Conservation (phyloP, 2,888 invertebrate genomes). For the Globia sparganii region DNA sequence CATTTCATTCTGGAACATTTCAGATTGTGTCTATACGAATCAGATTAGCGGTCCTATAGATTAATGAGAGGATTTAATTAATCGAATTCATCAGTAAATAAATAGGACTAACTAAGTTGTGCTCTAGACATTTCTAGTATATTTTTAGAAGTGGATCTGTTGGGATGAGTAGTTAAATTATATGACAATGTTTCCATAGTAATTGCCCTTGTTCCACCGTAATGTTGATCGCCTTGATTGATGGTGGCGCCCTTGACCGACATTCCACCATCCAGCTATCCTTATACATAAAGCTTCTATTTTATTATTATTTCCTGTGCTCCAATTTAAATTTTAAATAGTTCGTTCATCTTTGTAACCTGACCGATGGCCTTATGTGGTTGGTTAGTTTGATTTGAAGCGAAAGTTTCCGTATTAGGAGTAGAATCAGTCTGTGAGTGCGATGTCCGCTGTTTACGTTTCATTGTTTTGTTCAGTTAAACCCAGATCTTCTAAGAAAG, state of each 20-base stretch:
- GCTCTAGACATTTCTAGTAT: neutral
- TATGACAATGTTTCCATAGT: slow-evolving; percentile 52
- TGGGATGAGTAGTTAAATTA: slow-evolving; percentile 50
- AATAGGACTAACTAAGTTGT: too few relatives aligned
- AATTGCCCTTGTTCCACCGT: slow-evolving; percentile 57
- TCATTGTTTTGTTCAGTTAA: slow-evolving; percentile 35
- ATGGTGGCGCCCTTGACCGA: slow-evolving; percentile 63
- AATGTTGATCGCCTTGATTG: slow-evolving; percentile 60
- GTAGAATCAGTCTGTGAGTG: neutral
- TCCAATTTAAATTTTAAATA: slow-evolving; percentile 53
- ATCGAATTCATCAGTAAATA: neutral
- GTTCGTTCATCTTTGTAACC: slow-evolving; percentile 42
- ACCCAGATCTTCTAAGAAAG: slow-evolving; percentile 58
- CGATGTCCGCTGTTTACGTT: slow-evolving; percentile 34
- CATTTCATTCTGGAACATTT: neutral
- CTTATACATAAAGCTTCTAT: slow-evolving; percentile 52
- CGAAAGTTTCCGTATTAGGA: slow-evolving; percentile 10
- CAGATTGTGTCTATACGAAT: neutral
- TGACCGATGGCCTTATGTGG: slow-evolving; percentile 24
- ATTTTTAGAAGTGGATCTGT: slow-evolving; percentile 29
- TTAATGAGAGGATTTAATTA: neutral
- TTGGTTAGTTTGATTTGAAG: slow-evolving; percentile 17
- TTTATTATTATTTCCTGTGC: slow-evolving; percentile 48
- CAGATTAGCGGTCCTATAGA: neutral
- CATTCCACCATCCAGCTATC: slow-evolving; percentile 55